phyloP scores from a whole-genome alignment of 2,888 invertebrate species.

The Philereme vetulata region DNA sequence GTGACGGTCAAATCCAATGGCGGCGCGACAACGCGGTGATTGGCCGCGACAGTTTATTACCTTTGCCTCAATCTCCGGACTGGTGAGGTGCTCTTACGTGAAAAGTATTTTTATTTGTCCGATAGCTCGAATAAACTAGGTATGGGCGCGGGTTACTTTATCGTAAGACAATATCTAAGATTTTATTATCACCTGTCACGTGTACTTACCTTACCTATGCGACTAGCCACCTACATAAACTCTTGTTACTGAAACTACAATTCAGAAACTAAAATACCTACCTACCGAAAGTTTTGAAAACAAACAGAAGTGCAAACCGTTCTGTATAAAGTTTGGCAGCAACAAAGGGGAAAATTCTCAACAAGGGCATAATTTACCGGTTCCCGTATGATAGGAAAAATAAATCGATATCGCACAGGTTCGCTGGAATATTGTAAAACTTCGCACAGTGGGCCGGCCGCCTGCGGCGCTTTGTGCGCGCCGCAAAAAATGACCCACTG shows the following conservation, averaged over 20 bases:
- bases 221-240: not conserved
- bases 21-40: slow-evolving; percentile 50
- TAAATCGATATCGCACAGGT: slow-evolving; percentile 38
- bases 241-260: slow-evolving; percentile 6
- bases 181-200: slow-evolving; percentile 57
- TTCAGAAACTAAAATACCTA: slow-evolving; percentile 9
- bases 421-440: slow-evolving; percentile 37
- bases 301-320: slow-evolving; percentile 25
- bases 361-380: slow-evolving; percentile 36
- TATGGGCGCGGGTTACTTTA: slow-evolving; percentile 52
- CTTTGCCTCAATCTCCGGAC: slow-evolving; percentile 48
- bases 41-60: slow-evolving; percentile 59
- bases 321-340: slow-evolving; percentile 29
- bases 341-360: slow-evolving; percentile 32
- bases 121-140: slow-evolving; percentile 56
- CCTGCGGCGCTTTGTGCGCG: slow-evolving; percentile 50
- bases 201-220: not conserved
- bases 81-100: slow-evolving; percentile 59
- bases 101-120: slow-evolving; percentile 73
- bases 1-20: slow-evolving; percentile 54
- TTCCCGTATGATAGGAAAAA: slow-evolving; percentile 37
- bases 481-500: slow-evolving; percentile 69
- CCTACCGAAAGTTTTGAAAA: slow-evolving; percentile 11
- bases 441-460: slow-evolving; percentile 33
- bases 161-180: slow-evolving; percentile 62